These are phyloP conservation scores for Zelleria hepariella DNA, from an alignment of 2,888 invertebrate genomes.

Conservation along the genomic window DNA sequence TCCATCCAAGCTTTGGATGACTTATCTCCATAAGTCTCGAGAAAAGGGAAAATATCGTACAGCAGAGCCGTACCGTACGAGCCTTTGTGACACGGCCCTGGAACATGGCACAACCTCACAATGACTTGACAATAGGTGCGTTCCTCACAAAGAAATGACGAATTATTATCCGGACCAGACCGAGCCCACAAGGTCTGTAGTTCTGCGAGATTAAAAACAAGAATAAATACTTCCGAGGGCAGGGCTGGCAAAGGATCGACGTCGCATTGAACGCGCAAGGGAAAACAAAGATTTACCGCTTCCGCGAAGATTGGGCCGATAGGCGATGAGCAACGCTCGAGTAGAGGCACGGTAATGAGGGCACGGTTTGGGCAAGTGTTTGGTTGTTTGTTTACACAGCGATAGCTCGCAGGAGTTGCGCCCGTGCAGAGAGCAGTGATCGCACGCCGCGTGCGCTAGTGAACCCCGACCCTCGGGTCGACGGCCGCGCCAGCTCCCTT, in stretches of 20 bases:
- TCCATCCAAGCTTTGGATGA: not conserved
- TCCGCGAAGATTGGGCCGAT: constrained; percentile 34
- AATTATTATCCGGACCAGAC: constrained; percentile 25
- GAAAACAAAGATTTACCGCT: constrained; percentile 35
- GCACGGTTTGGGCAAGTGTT: not conserved
- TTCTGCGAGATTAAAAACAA: constrained; percentile 20
- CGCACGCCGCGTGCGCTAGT: constrained; percentile 44
- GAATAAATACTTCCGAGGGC: constrained; percentile 27
- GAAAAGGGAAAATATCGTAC: not conserved
- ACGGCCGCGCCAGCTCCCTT: constrained; percentile 36
- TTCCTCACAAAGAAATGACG: constrained; percentile 37
- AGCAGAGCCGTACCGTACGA: too few species aligned
- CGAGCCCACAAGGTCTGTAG: constrained; percentile 12
- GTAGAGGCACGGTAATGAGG: not conserved
- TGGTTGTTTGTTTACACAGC: not conserved
- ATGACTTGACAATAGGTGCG: constrained; percentile 34
- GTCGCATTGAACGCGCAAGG: constrained; percentile 18
- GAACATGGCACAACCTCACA: constrained; percentile 31
- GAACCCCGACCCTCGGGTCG: constrained; percentile 70
- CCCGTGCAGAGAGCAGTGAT: not conserved
- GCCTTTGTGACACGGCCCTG: constrained; percentile 25
- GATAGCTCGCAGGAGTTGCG: not conserved
- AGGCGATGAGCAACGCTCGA: not conserved
- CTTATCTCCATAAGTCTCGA: not conserved
- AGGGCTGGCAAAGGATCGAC: constrained; percentile 23